These are phyloP conservation scores for Acanthococcus lagerstroemiae DNA, from an alignment of 2,888 invertebrate genomes.

Conservation along the genomic window DNA sequence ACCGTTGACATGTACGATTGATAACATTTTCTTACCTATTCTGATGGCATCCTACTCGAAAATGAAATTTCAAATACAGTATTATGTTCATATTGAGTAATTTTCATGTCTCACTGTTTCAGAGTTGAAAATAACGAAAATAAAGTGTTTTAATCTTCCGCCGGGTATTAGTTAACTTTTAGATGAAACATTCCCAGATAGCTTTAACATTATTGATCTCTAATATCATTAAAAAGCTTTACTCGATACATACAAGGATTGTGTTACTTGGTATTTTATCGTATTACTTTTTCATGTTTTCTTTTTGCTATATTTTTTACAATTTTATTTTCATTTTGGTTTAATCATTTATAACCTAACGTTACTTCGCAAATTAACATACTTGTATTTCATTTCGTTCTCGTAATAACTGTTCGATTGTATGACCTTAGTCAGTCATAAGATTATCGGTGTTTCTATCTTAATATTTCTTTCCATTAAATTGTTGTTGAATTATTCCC, in stretches of 20 bases:
- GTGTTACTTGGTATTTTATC: background rate
- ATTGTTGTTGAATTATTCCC: no score
- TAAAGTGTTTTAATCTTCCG: constrained; percentile 2
- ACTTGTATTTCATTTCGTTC: no score
- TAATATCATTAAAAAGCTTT: constrained; percentile 8
- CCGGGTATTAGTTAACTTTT: constrained; percentile 1
- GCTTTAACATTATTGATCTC: constrained; percentile 29
- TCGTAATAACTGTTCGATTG: no score
- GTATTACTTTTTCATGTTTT: background rate
- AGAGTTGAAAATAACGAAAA: constrained; percentile 17
- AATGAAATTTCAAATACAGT: background rate
- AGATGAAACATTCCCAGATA: constrained; percentile 21
- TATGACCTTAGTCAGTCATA: no score
- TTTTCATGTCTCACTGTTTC: background rate
- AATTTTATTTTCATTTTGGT: background rate
- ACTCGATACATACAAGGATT: background rate
- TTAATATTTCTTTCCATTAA: no score
- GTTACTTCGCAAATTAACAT: no score
- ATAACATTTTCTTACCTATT: no score
- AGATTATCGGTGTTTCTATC: no score
- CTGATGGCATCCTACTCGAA: background rate
- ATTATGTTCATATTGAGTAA: background rate
- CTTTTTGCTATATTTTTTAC: background rate
- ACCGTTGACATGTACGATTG: background rate
- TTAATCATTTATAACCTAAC: no score